Base-by-base conservation (phyloP, 1,140 invertebrate species). In the Brachionus paranguensis region DNA sequence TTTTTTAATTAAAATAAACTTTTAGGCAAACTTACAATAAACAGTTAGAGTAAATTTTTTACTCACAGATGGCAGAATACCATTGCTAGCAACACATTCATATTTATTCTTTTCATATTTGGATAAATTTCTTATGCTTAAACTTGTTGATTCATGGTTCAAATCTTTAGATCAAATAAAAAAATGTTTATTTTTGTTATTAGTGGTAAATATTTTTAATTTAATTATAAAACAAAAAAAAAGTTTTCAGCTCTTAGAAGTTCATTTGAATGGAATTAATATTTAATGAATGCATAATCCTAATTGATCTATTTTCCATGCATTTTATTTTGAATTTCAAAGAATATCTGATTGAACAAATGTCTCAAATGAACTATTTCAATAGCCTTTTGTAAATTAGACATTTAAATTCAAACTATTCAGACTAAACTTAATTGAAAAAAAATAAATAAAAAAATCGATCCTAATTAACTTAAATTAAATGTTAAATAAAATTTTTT, bases 71-170 rank as follows among this genome's bases (percentile, higher is more conserved):
- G 78, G 78, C 33, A 81, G 29, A 24, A 81, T 81, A 68, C 78
- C 78, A 68, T 81, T 81, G 33, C 78, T 81, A 60, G 78, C 78
- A 12, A 81, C 78, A 64, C 78, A 81, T 81, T 81, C 78, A 68
- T 81, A 81, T 45, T 81, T 81, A 14, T 45, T 68, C 4, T 81
- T 41, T 41, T 81, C 53, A 47, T 81, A 29, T 68, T 81, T 60
- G 43, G 78, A 64, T 41, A 81, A 45, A 27, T 81, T 81, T 81
- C 43, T 76, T 11, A 76, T 50, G 11, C n/a, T 50, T 50, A 76
- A 76, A 37, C 45, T 50, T 50, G 41, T 76, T 50, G 72, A 76
- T 76, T 76, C 72, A 76, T 76, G 72, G 72, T 76, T 37, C 72
- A 76, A 76, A 50, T 76, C 72, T 76, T 72, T 41, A 72, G 17